Base-by-base conservation (phyloP, 2,888 invertebrate genomes). In the Lobophora halterata region DNA sequence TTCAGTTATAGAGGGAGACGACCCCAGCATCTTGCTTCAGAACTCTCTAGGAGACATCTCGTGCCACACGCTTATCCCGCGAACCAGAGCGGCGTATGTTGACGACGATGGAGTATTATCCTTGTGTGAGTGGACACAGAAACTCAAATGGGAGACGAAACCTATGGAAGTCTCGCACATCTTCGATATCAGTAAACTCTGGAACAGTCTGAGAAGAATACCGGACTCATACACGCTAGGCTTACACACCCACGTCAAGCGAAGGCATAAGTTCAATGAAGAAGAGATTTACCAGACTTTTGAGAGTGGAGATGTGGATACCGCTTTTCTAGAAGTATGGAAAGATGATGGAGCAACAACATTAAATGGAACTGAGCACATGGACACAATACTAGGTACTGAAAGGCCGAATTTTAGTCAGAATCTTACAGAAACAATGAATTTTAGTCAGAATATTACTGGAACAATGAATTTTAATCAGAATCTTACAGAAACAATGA, bases 41-140 rank as follows among this genome's bases (percentile, higher is more conserved):
- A 88, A 87, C 47, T 71, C 85, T 0, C 53, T 86, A 1, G 88
- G 88, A 1, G 88, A 88, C 42, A 65, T 88, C 27, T 68, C 77
- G 1, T 65, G 68, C 21, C 79, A 87, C 31, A 60, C 60, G 0
- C 19, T 87, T 7, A 77, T 68, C 33, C 79, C 81, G 0, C 62
- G 71, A 16, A 64, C 77, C 38, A 63, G 79, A 63, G 64, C 69
- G 1, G 55, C 62, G 1, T 73, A 73, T 30, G 58, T 79, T 2
- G 74, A 73, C 7, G 75, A 81, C 9, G 70, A 79, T n/a, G 68
- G 74, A 18, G 39, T 61, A 1, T 61, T 75, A 19, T 39, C 59
- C 1, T 52, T 88, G 3, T 51, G 73, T 10, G 67, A 75, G 19
- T 88, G 87, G 86, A 64, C 73, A 21, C 61, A 71, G 37, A 37